Evolutionary conservation across 2,113 vertebrate species (phyloP).

Genomic region (Anser brachyrhynchus): DNA sequence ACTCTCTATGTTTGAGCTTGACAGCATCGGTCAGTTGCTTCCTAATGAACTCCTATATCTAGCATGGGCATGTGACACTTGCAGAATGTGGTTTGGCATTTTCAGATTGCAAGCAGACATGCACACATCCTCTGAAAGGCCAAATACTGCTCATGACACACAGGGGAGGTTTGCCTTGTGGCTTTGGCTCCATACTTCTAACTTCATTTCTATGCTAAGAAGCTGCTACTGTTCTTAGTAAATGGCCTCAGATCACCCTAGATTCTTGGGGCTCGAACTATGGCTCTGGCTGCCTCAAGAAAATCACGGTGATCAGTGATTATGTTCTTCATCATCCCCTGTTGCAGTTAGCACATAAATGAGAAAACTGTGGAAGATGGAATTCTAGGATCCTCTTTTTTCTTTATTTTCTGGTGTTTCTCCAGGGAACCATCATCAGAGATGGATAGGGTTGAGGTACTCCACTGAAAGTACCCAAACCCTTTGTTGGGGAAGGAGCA

Average conservation of each 20-base stretch:
- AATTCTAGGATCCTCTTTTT: background rate
- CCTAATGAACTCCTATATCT: background rate
- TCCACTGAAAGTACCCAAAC: background rate
- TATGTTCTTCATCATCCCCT: fast-evolving
- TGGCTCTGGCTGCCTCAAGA: fast-evolving
- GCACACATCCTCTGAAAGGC: background rate
- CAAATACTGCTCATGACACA: background rate
- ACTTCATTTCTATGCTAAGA: background rate
- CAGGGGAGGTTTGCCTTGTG: background rate
- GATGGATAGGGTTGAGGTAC: background rate
- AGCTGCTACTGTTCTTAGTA: background rate
- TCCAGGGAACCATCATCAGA: background rate
- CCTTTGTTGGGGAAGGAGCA: background rate
- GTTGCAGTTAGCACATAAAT: background rate
- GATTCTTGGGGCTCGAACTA: fast-evolving
- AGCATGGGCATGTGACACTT: fast-evolving
- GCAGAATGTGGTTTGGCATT: background rate
- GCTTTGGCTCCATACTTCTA: background rate
- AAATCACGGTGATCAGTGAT: background rate
- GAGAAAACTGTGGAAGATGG: background rate
- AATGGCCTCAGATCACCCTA: background rate
- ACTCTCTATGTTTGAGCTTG: background rate
- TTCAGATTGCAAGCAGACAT: background rate
- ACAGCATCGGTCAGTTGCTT: background rate
- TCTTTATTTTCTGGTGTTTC: background rate